These are phyloP conservation scores for Megaceryle torquata DNA, from an alignment of 2,113 vertebrate species.

Conservation along the genomic window DNA sequence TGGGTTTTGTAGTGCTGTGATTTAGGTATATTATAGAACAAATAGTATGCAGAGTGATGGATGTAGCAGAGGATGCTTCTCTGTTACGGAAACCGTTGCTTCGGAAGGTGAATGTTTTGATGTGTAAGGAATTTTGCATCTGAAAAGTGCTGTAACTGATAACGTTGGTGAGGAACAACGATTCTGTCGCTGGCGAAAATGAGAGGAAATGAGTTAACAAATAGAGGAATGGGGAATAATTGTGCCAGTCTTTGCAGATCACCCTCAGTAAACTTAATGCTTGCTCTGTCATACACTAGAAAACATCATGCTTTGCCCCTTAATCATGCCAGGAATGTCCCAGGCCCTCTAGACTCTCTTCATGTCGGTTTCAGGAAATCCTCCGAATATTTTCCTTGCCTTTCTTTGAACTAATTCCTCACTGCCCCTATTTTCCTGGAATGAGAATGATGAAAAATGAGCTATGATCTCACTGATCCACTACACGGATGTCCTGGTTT, in stretches of 20 bases:
- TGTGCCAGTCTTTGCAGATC: neutral
- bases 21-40: neutral
- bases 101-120: neutral
- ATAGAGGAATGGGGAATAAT: neutral
- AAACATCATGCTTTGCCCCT: neutral
- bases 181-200: neutral
- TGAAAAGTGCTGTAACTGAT: neutral
- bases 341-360: neutral
- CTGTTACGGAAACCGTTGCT: neutral
- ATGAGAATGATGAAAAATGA: neutral
- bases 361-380: neutral
- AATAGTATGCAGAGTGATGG: neutral
- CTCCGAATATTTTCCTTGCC: neutral
- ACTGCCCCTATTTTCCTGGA: neutral
- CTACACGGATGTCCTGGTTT: neutral
- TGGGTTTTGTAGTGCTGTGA: neutral
- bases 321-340: neutral
- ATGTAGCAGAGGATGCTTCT: neutral
- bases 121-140: neutral
- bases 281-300: neutral
- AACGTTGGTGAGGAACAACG: fast-evolving
- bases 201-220: neutral
- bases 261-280: neutral
- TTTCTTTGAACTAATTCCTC: neutral
- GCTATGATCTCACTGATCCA: neutral